Evolutionary conservation across 2,888 invertebrate genomes (phyloP), one percentile per base, ranked within the genome.

Genomic region (Lochmaea capreae): DNA sequence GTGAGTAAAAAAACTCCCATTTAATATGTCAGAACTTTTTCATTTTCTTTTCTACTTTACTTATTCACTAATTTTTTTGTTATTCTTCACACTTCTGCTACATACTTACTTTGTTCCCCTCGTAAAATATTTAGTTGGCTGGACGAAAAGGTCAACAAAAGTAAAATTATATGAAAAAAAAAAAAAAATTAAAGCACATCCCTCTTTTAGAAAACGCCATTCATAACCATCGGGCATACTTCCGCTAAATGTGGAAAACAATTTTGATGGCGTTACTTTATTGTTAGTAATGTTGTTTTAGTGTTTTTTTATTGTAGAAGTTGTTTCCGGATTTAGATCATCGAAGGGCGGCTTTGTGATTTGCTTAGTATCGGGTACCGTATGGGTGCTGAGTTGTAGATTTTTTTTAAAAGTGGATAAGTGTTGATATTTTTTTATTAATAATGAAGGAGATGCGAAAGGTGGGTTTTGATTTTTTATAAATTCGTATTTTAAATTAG

Each of bases 141-240:
- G 62, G 49, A 54, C 66, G 66, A 16, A 69, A 66, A 71, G 71
- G 73, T 77, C 70, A 43, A 26, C 58, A 52, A 71, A 75, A 72
- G 18, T 33, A 33, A 58, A 72, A 73, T 63, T 49, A 49, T 49
- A 49, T 63, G 65, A 63, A 70, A 71, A 65, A 70, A 26, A 75
- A 73, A n/a, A n/a, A n/a, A 61, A 71, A 73, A 73, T 68, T 49
- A 69, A 65, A 71, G 65, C 67, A 67, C 71, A 75, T 73, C 73
- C 75, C 74, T 71, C 72, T 72, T 65, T 78, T 77, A 76, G 76
- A 71, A 72, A 78, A 77, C 62, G 66, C 74, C 75, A 81, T 79
- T 75, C 74, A 72, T 75, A 77, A 61, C 59, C 80, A 77, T 72
- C 63, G 49, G 63, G 76, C 80, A 76, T 79, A 75, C 73, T 80